Evolutionary conservation across 1,140 invertebrate genomes (phyloP), one percentile per base, ranked within the genome.

Genomic region (Ganaspis sp.): DNA sequence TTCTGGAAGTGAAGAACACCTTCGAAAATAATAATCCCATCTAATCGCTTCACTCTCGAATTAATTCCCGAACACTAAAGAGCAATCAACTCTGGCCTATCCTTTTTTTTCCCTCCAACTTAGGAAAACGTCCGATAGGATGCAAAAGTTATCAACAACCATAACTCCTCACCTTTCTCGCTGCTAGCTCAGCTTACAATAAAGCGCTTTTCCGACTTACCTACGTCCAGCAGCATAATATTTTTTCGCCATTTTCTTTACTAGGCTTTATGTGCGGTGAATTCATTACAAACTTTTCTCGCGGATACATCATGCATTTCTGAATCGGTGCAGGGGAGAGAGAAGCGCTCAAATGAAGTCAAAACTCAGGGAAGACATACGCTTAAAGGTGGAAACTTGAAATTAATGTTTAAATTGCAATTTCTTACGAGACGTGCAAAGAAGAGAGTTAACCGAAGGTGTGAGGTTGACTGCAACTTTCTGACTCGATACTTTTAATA

Each of bases 201-300:
- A 34, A 34, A 29, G 58, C 23, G 1, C 23, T 0, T 64, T 69
- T 58, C 40, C 69, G 45, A 78, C 73, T 79, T 73, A 76, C 77
- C 78, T 74, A 71, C 29, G 69, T 74, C 49, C 49, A 64, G 69
- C 79, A 72, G 83, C 81, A 77, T 78, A 81, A 86, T 85, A 82
- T 82, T 82, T 84, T 72, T 73, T 74, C 38, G 75, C 54, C 72
- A 78, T 80, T 74, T 84, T 83, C 83, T 82, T 81, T 80, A 81
- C 77, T 77, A 42, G 76, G 70, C 75, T 77, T 83, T 70, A 70
- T 34, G n/a, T 73, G 79, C 76, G 77, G 76, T 77, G 82, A 84
- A 86, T 85, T 85, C 84, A 85, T 86, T 84, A 84, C 77, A 77
- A 86, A 86, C 81, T 85, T 86, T 85, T 75, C 69, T 77, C 77